Percentiles rank a stretch among this genome's conserved stretches.
These are phyloP conservation scores for Oophaga pumilio DNA, from an alignment of 2,113 vertebrate genomes.

Conservation along the genomic window DNA sequence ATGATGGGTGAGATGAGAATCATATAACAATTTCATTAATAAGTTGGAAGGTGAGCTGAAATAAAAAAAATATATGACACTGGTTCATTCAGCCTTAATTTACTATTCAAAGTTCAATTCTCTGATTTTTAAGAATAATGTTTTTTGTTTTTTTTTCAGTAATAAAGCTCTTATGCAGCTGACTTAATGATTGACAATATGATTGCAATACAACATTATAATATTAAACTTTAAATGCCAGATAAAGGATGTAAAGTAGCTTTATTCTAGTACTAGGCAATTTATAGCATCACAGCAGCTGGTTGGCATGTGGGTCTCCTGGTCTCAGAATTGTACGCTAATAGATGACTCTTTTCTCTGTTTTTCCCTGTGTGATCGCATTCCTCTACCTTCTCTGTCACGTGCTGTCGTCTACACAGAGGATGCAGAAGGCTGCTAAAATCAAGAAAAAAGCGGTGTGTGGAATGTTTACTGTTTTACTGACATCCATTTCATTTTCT, in stretches of 20 bases:
- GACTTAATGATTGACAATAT: neutral
- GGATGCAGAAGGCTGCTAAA: constrained; percentile 99
- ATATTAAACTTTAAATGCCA: neutral
- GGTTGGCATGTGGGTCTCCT: constrained; percentile 15
- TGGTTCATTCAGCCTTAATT: neutral
- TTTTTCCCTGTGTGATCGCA: constrained; percentile 51
- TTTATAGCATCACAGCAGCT: constrained; percentile 9
- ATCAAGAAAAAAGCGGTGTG: constrained; percentile 99
- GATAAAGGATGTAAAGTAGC: constrained; percentile 1
- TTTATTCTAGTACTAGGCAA: neutral
- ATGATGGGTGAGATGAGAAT: neutral
- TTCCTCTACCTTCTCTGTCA: constrained; percentile 73
- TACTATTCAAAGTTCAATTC: neutral
- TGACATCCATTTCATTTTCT: constrained; percentile 39
- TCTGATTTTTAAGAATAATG: neutral
- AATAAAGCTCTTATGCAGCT: neutral
- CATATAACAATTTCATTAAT: neutral
- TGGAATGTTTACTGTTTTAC: constrained; percentile 73
- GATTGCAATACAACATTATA: neutral
- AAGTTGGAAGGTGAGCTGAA: neutral
- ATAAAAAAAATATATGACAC: neutral
- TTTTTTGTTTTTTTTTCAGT: neutral
- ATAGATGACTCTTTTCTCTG: constrained; percentile 47
- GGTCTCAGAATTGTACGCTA: constrained; percentile 24
- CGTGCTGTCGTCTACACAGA: constrained; percentile 80